phyloP scores from a whole-genome alignment of 2,797 vertebrate species.

The Gastrophryne carolinensis region DNA sequence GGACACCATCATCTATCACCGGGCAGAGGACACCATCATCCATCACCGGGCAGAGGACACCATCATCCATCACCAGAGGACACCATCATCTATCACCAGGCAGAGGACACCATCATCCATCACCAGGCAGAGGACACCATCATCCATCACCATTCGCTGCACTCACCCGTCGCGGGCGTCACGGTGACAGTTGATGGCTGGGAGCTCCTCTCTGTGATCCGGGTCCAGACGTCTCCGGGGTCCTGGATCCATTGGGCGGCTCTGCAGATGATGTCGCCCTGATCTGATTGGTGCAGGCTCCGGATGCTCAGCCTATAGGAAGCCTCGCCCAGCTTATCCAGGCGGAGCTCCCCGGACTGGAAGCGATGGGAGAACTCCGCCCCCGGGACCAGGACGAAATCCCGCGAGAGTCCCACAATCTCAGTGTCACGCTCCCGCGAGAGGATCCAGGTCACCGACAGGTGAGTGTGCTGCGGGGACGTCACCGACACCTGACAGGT shows the following conservation, averaged over 20 bases:
- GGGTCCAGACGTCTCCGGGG: constrained; percentile 65
- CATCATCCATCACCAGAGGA: too few relatives aligned
- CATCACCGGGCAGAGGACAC: too few relatives aligned
- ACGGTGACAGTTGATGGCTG: constrained; percentile 47
- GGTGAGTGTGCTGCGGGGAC: constrained; percentile 86
- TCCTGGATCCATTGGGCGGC: constrained; percentile 71
- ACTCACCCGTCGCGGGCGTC: constrained; percentile 66
- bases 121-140: too few relatives aligned
- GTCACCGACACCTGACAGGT: constrained; percentile 78
- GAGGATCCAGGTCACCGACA: constrained; percentile 83
- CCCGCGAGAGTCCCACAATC: constrained; percentile 66
- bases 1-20: too few relatives aligned
- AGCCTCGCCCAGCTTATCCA: constrained; percentile 60
- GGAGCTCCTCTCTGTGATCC: constrained; percentile 69
- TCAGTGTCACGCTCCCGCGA: constrained; percentile 46
- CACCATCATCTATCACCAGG: too few relatives aligned
- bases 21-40: too few relatives aligned
- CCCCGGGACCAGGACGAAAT: constrained; percentile 63
- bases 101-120: too few relatives aligned
- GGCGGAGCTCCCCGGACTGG: constrained; percentile 33
- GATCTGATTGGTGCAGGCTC: constrained; percentile 52
- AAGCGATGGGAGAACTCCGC: constrained; percentile 58
- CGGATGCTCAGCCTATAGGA: constrained; percentile 57
- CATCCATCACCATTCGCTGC: too few relatives aligned
- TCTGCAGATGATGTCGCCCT: constrained; percentile 65